phyloP scores from a whole-genome alignment of 2,797 vertebrate species.

The Xerus rutilus region DNA sequence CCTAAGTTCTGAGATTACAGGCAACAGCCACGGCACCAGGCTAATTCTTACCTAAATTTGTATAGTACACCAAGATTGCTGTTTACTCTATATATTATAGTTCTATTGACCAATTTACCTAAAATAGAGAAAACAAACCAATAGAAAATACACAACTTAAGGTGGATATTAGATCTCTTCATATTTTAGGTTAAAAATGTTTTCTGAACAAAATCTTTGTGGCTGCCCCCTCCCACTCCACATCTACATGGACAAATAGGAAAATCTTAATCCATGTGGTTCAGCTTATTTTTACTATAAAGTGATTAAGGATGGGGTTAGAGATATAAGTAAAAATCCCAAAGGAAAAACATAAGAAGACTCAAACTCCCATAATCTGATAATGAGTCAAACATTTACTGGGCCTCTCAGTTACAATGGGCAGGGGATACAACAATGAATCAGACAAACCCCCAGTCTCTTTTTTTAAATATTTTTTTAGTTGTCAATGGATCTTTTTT shows the following conservation, averaged over 20 bases:
- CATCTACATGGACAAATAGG: neutral
- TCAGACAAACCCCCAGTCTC: neutral
- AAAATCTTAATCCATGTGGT: neutral
- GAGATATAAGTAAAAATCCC: neutral
- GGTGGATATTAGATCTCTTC: neutral
- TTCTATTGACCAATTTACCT: neutral
- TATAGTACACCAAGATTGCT: neutral
- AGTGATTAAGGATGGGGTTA: neutral
- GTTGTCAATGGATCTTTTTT: too few species aligned
- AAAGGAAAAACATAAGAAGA: neutral
- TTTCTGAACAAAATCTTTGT: constrained; percentile 1
- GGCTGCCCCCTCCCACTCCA: neutral
- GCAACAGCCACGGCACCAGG: too few species aligned
- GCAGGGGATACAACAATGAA: neutral
- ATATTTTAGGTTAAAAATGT: neutral
- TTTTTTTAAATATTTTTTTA: too few species aligned
- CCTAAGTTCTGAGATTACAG: too few species aligned
- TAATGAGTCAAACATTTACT: neutral
- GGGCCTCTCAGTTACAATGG: neutral
- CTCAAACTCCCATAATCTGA: neutral
- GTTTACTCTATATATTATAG: neutral
- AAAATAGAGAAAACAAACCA: neutral
- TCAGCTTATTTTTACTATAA: neutral
- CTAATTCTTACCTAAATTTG: neutral
- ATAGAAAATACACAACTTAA: neutral